These are phyloP conservation scores for Fundulus diaphanus DNA, from an alignment of 2,797 vertebrate species.

Conservation along the genomic window DNA sequence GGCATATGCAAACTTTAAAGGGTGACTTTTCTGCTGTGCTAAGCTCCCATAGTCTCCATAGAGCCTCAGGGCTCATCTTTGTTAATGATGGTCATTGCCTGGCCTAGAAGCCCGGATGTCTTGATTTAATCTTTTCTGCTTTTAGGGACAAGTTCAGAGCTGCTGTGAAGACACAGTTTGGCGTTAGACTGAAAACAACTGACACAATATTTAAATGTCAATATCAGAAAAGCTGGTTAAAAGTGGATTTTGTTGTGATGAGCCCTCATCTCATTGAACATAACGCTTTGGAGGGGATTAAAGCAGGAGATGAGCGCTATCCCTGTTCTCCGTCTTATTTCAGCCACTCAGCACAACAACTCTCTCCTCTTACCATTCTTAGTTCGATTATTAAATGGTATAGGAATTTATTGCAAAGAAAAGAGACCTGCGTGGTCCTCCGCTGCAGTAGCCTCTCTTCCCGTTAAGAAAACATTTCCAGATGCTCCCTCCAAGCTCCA, in stretches of 20 bases:
- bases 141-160: constrained; percentile 44
- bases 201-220: neutral
- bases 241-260: neutral
- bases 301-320: neutral
- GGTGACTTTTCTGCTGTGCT: too few relatives aligned
- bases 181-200: constrained; percentile 21
- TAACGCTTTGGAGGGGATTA: neutral
- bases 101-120: constrained; percentile 40
- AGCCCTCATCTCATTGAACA: neutral
- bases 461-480: constrained; percentile 66
- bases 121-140: constrained; percentile 57
- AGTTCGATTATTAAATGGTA: neutral
- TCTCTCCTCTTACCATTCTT: neutral
- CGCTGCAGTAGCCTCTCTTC: constrained; percentile 44
- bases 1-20: too few relatives aligned
- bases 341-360: neutral
- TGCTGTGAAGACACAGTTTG: constrained; percentile 20
- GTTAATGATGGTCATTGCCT: constrained; percentile 36
- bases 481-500: constrained; percentile 65
- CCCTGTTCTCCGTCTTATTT: neutral
- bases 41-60: neutral
- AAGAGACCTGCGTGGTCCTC: constrained; percentile 37
- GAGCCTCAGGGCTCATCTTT: constrained; percentile 23
- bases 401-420: constrained; percentile 12
- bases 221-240: neutral